Evolutionary conservation across 1,140 invertebrate genomes (phyloP).

Genomic region (Delia radicum): DNA sequence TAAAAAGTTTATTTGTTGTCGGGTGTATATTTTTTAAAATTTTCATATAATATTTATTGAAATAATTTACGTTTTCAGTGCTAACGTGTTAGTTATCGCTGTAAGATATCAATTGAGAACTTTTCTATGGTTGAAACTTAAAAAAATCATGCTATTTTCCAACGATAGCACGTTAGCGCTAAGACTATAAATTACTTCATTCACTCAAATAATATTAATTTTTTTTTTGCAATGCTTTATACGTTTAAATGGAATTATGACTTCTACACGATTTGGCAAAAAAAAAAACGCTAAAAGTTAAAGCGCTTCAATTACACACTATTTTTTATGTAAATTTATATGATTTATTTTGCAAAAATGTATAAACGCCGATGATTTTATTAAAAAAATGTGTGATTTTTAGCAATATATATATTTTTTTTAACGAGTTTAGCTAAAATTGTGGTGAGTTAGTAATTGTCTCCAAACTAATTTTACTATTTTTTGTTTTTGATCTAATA

Average conservation of each 20-base stretch:
- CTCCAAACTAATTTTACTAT: not conserved
- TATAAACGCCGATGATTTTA: not conserved
- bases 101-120: no score
- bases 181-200: no score
- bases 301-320: not conserved
- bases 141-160: no score
- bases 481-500: not conserved
- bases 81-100: no score
- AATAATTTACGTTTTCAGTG: no score
- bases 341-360: not conserved
- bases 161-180: no score
- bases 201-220: not conserved
- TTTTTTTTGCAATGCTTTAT: not conserved
- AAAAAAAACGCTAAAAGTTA: conserved; percentile 5
- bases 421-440: not conserved
- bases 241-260: not conserved
- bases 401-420: not conserved
- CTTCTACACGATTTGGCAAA: not conserved
- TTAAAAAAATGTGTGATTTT: not conserved
- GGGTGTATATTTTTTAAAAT: conserved; percentile 21
- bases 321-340: not conserved
- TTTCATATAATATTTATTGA: conserved; percentile 9
- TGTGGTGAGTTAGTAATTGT: not conserved
- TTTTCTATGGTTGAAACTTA: no score
- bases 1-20: conserved; percentile 7